A percentile compares a stretch with the other conserved stretches of the same genome.
Evolutionary conservation across 92 coral and sea anemone species (phyloP).

Genomic region (Plumapathes pennacea): DNA sequence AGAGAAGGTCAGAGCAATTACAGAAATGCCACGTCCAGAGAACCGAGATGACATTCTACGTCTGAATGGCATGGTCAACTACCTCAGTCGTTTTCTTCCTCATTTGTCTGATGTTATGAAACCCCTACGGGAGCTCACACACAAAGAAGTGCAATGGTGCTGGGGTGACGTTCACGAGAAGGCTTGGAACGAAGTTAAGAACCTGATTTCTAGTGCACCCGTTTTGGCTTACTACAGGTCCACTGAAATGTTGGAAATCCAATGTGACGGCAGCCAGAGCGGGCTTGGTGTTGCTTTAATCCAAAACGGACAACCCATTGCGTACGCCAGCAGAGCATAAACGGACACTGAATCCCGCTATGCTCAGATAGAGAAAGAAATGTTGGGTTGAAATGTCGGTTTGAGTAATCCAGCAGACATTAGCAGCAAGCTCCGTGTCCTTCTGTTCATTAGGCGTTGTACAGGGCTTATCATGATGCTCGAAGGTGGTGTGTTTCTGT

Average conservation of each 20-base stretch:
- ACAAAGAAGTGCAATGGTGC: conserved; percentile 20
- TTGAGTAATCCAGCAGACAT: too few species aligned
- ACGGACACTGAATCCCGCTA: conserved; percentile 20
- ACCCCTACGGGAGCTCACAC: conserved; percentile 13
- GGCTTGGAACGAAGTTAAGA: conserved; percentile 11
- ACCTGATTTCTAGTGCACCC: not conserved
- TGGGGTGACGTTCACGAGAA: conserved; percentile 8
- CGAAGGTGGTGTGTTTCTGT: too few species aligned
- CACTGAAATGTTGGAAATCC: conserved; percentile 31
- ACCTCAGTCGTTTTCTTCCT: conserved; percentile 25
- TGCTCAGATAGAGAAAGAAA: conserved; percentile 21
- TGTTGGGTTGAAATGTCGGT: too few species aligned
- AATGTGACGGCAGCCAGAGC: conserved; percentile 46
- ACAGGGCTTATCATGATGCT: too few species aligned
- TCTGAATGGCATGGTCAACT: conserved; percentile 25
- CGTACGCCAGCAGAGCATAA: conserved; percentile 47
- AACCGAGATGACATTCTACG: conserved; percentile 2
- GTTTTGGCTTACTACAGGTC: conserved; percentile 43
- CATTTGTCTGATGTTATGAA: conserved; percentile 11
- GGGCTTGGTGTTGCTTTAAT: conserved; percentile 45
- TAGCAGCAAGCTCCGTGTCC: too few species aligned
- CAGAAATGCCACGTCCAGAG: conserved; percentile 23
- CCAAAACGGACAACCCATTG: conserved; percentile 34
- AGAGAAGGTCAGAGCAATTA: conserved; percentile 10
- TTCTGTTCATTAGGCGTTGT: too few species aligned